Conservation (phyloP, 2,113 vertebrate species). For the Erpornis zantholeuca region DNA sequence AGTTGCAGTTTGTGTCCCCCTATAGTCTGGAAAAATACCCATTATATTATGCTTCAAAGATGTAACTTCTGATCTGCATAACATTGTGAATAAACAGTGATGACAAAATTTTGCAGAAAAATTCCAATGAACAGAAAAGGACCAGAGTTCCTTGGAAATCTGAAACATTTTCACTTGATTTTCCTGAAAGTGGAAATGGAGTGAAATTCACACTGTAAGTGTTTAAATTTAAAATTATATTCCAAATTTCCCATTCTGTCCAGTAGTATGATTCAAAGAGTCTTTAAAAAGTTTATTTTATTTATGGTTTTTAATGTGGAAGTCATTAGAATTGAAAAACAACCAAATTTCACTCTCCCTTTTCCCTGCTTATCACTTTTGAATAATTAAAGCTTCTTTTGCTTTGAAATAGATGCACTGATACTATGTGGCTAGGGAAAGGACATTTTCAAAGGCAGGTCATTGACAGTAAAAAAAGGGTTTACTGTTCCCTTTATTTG, state of each 20-base stretch:
- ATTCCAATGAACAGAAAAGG: neutral
- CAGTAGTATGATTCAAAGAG: neutral
- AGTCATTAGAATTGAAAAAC: neutral
- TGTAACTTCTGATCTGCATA: neutral
- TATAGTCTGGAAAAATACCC: neutral
- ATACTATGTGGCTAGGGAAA: neutral
- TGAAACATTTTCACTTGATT: neutral
- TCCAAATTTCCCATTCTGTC: neutral
- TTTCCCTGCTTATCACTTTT: neutral
- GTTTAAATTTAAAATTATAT: neutral
- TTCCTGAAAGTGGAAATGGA: neutral
- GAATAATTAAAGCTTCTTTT: neutral
- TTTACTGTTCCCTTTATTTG: constrained; percentile 72
- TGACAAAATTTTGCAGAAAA: neutral
- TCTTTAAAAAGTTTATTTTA: neutral
- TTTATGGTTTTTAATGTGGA: neutral
- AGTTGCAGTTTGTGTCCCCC: neutral
- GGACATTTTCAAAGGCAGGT: constrained; percentile 74
- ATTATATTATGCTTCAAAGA: neutral
- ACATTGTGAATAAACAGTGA: neutral
- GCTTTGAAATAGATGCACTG: neutral
- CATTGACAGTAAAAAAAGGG: constrained; percentile 72
- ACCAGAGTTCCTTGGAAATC: neutral
- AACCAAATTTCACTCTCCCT: neutral
- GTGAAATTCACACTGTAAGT: neutral